These are phyloP conservation scores for Ammodytes dubius DNA, from an alignment of 2,113 vertebrate genomes.

Conservation along the genomic window DNA sequence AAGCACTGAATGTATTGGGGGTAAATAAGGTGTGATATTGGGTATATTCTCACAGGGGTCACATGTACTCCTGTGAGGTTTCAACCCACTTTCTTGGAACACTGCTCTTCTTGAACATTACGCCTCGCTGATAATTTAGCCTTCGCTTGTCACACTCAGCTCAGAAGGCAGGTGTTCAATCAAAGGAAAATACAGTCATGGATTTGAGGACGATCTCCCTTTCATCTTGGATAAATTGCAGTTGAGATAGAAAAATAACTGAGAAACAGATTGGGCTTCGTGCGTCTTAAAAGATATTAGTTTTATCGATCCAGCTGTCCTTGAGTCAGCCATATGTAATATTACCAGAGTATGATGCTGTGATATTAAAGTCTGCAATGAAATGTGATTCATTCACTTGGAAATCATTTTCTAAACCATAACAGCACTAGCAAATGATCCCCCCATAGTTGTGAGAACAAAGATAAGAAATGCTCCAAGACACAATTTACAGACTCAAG, in stretches of 20 bases:
- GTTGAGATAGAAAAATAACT: constrained; percentile 54
- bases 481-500: neutral
- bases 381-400: constrained; percentile 40
- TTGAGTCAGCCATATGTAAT: constrained; percentile 39
- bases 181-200: constrained; percentile 36
- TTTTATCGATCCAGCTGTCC: constrained; percentile 68
- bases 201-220: constrained; percentile 50
- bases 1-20: constrained; percentile 43
- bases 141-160: constrained; percentile 31
- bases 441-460: neutral
- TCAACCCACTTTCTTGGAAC: neutral
- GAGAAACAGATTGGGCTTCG: constrained; percentile 41
- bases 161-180: constrained; percentile 51
- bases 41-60: constrained; percentile 47
- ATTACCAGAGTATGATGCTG: constrained; percentile 31
- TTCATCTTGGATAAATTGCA: constrained; percentile 57
- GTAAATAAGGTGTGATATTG: constrained; percentile 59
- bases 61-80: constrained; percentile 13
- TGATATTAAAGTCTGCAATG: constrained; percentile 38
- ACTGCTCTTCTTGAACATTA: constrained; percentile 23
- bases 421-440: neutral
- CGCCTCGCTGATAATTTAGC: constrained; percentile 48
- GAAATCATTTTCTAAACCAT: constrained; percentile 28
- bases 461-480: neutral
- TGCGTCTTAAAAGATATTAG: constrained; percentile 58